phyloP scores from a whole-genome alignment of 2,888 invertebrate genomes.

The Pollenia griseotomentosa region DNA sequence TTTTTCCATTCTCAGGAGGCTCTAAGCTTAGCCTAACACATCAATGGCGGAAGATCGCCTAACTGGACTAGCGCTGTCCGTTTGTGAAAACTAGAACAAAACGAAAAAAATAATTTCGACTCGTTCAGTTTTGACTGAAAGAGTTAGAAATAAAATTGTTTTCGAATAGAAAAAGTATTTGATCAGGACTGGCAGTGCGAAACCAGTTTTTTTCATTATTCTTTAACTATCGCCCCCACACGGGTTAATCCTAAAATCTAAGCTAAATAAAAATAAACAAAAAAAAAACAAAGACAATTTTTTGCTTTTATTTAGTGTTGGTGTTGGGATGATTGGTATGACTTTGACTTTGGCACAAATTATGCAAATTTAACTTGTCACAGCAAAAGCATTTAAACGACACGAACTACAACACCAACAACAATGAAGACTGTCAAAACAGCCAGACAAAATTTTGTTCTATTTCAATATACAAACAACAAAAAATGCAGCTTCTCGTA shows the following conservation, averaged over 20 bases:
- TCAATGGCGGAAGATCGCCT: too few species aligned
- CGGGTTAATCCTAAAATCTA: constrained; percentile 30
- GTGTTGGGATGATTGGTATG: constrained; percentile 71
- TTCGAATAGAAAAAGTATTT: too few species aligned
- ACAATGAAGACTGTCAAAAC: constrained; percentile 41
- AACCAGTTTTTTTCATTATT: too few species aligned
- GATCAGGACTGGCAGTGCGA: too few species aligned
- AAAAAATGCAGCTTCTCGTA: constrained; percentile 19
- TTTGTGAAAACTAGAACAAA: too few species aligned
- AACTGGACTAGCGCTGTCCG: too few species aligned
- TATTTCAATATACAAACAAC: constrained; percentile 12
- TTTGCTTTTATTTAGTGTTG: constrained; percentile 53
- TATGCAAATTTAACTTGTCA: constrained; percentile 76
- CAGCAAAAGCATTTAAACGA: constrained; percentile 64
- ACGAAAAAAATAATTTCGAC: too few species aligned
- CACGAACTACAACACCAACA: constrained; percentile 52
- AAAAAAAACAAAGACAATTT: constrained; percentile 27
- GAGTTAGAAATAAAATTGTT: too few species aligned
- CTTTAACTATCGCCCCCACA: background rate
- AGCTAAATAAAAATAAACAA: constrained; percentile 25
- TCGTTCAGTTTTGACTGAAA: too few species aligned
- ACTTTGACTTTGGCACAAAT: constrained; percentile 77
- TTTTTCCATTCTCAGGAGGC: too few species aligned
- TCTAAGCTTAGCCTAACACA: too few species aligned
- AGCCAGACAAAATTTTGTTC: constrained; percentile 39